Evolutionary conservation across 2,797 vertebrate genomes (phyloP).

Genomic region (Galaxias olidus): DNA sequence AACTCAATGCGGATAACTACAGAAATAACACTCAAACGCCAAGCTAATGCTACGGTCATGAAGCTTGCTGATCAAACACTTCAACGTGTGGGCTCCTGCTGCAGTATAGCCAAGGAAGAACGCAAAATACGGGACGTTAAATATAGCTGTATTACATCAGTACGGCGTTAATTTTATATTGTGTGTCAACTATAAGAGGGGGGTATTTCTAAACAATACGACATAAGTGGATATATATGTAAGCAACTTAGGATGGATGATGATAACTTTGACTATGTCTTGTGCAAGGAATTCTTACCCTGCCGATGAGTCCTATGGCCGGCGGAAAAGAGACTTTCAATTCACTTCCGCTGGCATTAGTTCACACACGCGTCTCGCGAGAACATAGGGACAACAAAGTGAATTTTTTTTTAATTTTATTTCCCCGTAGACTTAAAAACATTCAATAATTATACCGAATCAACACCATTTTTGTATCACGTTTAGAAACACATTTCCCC

Average conservation of each 20-base stretch:
- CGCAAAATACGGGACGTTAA: background rate
- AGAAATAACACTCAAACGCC: background rate
- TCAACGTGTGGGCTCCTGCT: slow-evolving; percentile 55
- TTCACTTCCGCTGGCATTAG: slow-evolving; percentile 79
- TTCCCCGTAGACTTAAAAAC: no score
- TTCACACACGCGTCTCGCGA: slow-evolving; percentile 72
- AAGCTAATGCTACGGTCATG: background rate
- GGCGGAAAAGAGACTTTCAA: slow-evolving; percentile 80
- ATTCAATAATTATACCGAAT: no score
- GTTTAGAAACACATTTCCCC: no score
- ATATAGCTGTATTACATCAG: slow-evolving; percentile 17
- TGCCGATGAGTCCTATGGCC: slow-evolving; percentile 77
- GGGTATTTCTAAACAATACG: slow-evolving; percentile 2
- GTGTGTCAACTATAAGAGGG: background rate
- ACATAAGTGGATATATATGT: background rate
- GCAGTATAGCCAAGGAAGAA: background rate
- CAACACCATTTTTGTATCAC: no score
- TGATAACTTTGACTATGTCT: slow-evolving; percentile 49
- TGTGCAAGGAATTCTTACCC: slow-evolving; percentile 72
- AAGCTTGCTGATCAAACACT: background rate
- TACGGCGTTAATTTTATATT: slow-evolving; percentile 32
- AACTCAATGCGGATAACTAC: no score
- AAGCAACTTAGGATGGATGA: slow-evolving; percentile 56
- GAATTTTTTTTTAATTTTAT: no score
- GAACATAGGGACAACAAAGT: background rate